A percentile compares a stretch with the other conserved stretches of the same genome.
These are phyloP conservation scores for Cossypha heuglini DNA, from an alignment of 2,797 vertebrate species.

Conservation along the genomic window DNA sequence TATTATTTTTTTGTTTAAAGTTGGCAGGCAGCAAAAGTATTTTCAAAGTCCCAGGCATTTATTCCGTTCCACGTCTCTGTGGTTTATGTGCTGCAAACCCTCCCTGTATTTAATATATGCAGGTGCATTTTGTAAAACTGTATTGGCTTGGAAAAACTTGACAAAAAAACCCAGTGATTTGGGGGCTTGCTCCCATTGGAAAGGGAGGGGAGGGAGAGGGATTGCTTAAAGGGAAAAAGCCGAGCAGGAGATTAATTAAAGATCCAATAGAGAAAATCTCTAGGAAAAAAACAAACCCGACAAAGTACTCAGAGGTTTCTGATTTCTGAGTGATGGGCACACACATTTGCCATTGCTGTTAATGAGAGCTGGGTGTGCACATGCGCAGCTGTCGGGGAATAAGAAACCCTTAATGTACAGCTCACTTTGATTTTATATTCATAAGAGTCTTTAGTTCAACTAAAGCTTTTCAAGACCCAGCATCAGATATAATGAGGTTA, in stretches of 20 bases:
- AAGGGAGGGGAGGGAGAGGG: background rate
- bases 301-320: slow-evolving; percentile 53
- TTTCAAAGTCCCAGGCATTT: slow-evolving; percentile 31
- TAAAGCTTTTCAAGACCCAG: slow-evolving; percentile 62
- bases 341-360: slow-evolving; percentile 29
- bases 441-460: slow-evolving; percentile 65
- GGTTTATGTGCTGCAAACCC: background rate
- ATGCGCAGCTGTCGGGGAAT: slow-evolving; percentile 60
- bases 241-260: slow-evolving; percentile 75
- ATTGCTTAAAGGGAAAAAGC: slow-evolving; percentile 50
- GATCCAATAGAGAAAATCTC: slow-evolving; percentile 67
- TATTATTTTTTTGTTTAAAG: background rate
- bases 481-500: slow-evolving; percentile 56
- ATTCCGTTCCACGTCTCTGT: background rate
- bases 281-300: slow-evolving; percentile 32
- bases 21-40: background rate
- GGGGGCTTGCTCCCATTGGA: background rate
- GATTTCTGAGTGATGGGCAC: slow-evolving; percentile 45
- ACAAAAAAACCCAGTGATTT: slow-evolving; percentile 34
- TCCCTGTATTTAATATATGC: slow-evolving; percentile 46
- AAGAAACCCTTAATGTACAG: slow-evolving; percentile 44
- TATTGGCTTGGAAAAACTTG: slow-evolving; percentile 49
- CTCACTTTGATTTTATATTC: slow-evolving; percentile 70
- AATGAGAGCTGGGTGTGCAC: slow-evolving; percentile 49
- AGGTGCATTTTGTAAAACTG: slow-evolving; percentile 42